These are phyloP conservation scores for Macrophya alboannulata DNA, from an alignment of 2,888 invertebrate species.

Conservation along the genomic window DNA sequence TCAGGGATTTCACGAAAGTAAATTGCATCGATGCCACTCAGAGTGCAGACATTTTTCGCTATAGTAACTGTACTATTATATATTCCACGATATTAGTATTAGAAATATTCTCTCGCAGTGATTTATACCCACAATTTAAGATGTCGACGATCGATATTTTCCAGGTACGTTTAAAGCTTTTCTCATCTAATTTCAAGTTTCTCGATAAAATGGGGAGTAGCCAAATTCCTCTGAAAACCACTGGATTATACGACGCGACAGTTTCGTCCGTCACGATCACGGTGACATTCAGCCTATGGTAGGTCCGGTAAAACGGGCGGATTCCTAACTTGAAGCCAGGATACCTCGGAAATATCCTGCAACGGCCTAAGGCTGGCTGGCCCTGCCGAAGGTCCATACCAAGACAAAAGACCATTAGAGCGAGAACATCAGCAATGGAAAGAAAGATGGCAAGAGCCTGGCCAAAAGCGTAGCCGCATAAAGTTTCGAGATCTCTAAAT, in stretches of 20 bases:
- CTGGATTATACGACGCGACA: not conserved
- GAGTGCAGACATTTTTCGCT: no score
- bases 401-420: not conserved
- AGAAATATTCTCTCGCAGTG: no score
- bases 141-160: no score
- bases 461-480: not conserved
- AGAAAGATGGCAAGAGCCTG: not conserved
- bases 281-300: not conserved
- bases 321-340: not conserved
- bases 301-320: not conserved
- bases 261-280: not conserved
- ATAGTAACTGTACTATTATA: no score
- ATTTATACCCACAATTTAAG: no score
- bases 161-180: no score
- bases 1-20: no score
- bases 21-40: no score
- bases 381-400: not conserved
- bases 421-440: not conserved
- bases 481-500: not conserved
- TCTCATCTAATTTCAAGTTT: not conserved
- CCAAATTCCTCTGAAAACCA: not conserved
- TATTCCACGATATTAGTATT: no score
- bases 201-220: not conserved
- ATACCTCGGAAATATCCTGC: not conserved
- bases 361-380: not conserved